phyloP scores from a whole-genome alignment of 1,140 invertebrate species.

The Cepaea nemoralis region DNA sequence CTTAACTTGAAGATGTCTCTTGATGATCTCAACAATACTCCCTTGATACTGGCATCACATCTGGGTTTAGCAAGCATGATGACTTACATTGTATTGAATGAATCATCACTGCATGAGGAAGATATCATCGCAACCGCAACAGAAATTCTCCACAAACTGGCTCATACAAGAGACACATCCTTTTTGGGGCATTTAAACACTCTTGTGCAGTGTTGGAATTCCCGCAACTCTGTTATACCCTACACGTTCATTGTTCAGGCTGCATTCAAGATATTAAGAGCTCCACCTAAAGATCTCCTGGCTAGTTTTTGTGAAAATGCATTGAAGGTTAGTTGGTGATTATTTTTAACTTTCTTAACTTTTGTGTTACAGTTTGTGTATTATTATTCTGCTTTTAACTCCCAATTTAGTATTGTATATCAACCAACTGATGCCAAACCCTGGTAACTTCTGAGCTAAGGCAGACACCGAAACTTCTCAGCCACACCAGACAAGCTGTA shows the following conservation, averaged over 20 bases:
- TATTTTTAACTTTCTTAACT: too few species aligned
- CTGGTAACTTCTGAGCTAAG: background rate
- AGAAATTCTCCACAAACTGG: background rate
- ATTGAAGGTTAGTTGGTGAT: background rate
- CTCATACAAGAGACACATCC: background rate
- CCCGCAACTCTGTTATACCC: constrained; percentile 5
- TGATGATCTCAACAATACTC: background rate
- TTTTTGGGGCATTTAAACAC: background rate
- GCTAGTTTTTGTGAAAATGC: constrained; percentile 37
- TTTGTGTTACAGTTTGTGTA: too few species aligned
- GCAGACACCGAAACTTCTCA: background rate
- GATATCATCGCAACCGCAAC: background rate
- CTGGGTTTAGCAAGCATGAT: background rate
- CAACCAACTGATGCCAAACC: background rate
- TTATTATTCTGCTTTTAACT: too few species aligned
- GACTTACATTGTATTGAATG: background rate
- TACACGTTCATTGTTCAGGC: constrained; percentile 32
- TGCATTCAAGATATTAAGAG: constrained; percentile 32
- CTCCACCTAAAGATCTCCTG: constrained; percentile 36
- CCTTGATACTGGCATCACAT: background rate
- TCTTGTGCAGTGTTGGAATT: background rate
- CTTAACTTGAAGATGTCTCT: background rate
- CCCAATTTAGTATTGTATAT: too few species aligned
- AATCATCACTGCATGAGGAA: background rate
- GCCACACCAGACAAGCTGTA: background rate